Conservation (phyloP, 2,113 vertebrate species). For the Nanger granti region DNA sequence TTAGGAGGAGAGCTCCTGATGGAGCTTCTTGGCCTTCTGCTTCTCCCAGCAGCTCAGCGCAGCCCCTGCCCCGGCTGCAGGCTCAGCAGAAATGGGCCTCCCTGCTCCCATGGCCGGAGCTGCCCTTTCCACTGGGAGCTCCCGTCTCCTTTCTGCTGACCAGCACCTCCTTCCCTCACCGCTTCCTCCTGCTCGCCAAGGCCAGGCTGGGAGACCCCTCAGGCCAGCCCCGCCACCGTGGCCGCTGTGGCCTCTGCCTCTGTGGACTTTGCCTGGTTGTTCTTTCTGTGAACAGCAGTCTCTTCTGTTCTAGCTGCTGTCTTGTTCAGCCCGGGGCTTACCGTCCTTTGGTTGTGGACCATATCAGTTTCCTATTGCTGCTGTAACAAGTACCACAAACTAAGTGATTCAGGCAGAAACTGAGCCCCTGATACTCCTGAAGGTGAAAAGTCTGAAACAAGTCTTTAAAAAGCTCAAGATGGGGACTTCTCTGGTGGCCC, state of each 20-base stretch:
- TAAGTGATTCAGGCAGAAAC: not conserved
- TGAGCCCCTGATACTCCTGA: not conserved
- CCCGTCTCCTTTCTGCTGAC: accelerated
- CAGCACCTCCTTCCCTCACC: accelerated
- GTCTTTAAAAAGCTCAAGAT: not conserved
- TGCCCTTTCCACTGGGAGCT: accelerated
- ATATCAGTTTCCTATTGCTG: accelerated
- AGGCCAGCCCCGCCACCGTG: accelerated
- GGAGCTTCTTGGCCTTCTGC: no score
- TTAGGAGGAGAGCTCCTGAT: not conserved
- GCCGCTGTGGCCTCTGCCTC: not conserved
- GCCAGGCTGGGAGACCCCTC: not conserved
- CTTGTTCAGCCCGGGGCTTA: not conserved
- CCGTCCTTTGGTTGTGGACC: not conserved
- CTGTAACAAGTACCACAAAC: not conserved
- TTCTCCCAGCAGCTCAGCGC: not conserved
- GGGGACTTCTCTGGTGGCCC: no score
- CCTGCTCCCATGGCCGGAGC: not conserved
- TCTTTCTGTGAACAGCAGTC: no score
- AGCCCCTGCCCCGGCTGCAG: accelerated
- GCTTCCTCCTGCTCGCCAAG: not conserved
- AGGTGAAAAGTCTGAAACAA: not conserved
- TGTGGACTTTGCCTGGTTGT: not conserved
- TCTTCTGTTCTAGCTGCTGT: not conserved
- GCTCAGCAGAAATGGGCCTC: not conserved